Conservation (phyloP, 2,797 vertebrate genomes). For the Lycodopsis pacificus region DNA sequence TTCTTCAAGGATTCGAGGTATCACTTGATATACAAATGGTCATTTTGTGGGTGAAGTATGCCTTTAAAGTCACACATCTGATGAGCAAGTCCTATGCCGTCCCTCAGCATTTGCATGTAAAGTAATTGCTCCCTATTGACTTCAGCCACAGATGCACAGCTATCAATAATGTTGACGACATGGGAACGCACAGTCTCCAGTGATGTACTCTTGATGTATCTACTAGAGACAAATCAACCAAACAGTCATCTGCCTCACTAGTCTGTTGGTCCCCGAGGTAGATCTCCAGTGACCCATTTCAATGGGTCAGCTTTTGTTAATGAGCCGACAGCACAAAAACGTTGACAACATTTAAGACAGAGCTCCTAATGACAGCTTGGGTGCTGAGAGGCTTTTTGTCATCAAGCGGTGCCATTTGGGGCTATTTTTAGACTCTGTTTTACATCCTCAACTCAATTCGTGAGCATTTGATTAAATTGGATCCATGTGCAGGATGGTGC, state of each 20-base stretch:
- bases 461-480: slow-evolving; percentile 42
- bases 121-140: slow-evolving; percentile 63
- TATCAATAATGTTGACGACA: slow-evolving; percentile 69
- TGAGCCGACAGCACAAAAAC: slow-evolving; percentile 69
- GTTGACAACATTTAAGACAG: slow-evolving; percentile 50
- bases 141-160: slow-evolving; percentile 46
- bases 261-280: slow-evolving; percentile 69
- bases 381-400: slow-evolving; percentile 44
- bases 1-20: background rate
- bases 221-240: slow-evolving; percentile 78
- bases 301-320: slow-evolving; percentile 78
- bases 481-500: slow-evolving; percentile 39
- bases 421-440: slow-evolving; percentile 45
- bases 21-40: background rate
- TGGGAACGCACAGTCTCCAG: slow-evolving; percentile 52
- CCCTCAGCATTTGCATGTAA: slow-evolving; percentile 60
- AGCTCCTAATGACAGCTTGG: slow-evolving; percentile 32
- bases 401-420: slow-evolving; percentile 34
- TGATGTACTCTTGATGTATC: slow-evolving; percentile 74
- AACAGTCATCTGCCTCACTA: slow-evolving; percentile 77
- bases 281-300: slow-evolving; percentile 69
- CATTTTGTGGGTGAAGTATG: background rate
- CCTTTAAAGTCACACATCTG: slow-evolving; percentile 9
- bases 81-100: slow-evolving; percentile 15
- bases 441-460: slow-evolving; percentile 28